Evolutionary conservation across 2,888 invertebrate genomes (phyloP), one percentile per base, ranked within the genome.

Genomic region (Diaperis boleti): DNA sequence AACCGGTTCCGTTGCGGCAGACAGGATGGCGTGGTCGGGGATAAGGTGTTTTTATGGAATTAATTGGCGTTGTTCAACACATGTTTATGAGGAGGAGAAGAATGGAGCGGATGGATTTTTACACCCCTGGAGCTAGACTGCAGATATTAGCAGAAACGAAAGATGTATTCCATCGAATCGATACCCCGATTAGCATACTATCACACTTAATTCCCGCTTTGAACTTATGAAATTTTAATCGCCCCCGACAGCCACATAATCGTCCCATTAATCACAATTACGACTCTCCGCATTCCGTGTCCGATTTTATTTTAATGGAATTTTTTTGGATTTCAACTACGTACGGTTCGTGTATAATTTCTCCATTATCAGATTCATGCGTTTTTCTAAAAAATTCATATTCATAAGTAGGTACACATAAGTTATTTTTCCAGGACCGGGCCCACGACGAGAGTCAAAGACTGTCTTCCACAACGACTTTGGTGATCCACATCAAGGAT

Each of bases 401-500:
- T 42, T 42, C 17, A 42, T 42, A 13, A n/a, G n/a, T n/a, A n/a
- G n/a, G n/a, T n/a, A n/a, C n/a, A 42, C 13, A 31, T n/a, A 8
- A 31, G n/a, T 3, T 31, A 2, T 31, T 47, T 20, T 75, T 76
- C 33, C 79, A 95, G 95, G 95, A 95, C 82, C 91, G 94, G 72
- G 92, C 95, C 1, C 87, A 90, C 69, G 93, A 93, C 75, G 85
- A 87, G 20, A 86, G 88, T 10, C 89, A 91, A 73, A 86, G 94
- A 45, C 84, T 92, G 57, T 91, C 95, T 0, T 89, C 93, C 10
- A 94, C 94, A 14, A 91, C 95, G 1, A 95, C 92, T 0, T 81
- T 96, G 63, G 92, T 91, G 0, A 90, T 96, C 1, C 91, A 92
- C 73, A 88, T 96, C 7, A 86, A 89, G 72, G 96, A 96, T 74